A percentile compares a stretch with the other conserved stretches of the same genome.
Conservation (phyloP, 23 tunicate species). For the Halocynthia roretzi region DNA sequence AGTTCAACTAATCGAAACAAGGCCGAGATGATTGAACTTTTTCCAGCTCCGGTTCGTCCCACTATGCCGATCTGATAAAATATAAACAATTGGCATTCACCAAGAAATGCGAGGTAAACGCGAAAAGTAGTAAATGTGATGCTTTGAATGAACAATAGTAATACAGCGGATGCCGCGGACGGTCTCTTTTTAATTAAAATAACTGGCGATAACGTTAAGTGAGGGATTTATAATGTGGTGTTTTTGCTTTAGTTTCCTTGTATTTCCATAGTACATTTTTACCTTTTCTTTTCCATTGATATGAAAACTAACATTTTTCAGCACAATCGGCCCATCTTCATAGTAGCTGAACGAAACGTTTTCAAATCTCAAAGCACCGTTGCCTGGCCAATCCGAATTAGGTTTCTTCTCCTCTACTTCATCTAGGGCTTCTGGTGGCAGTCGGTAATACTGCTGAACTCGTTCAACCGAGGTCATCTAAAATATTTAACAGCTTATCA, state of each 20-base stretch:
- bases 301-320: slow-evolving; percentile 26
- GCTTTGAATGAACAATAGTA: too few relatives aligned
- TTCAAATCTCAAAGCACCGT: slow-evolving; percentile 37
- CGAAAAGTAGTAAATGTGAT: too few relatives aligned
- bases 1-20: slow-evolving; percentile 46
- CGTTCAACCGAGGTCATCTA: slow-evolving; percentile 97
- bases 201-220: too few relatives aligned
- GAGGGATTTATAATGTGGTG: too few relatives aligned
- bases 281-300: slow-evolving; percentile 62
- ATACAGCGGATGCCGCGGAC: too few relatives aligned
- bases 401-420: neutral
- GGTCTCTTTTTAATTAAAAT: too few relatives aligned
- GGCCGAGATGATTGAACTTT: slow-evolving; percentile 61
- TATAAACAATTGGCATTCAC: neutral
- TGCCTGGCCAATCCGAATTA: slow-evolving; percentile 44
- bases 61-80: slow-evolving; percentile 53
- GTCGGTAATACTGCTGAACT: slow-evolving; percentile 53
- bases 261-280: too few relatives aligned
- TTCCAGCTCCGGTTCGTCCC: slow-evolving; percentile 83
- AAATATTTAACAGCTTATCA: too few relatives aligned
- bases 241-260: too few relatives aligned
- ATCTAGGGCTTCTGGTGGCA: slow-evolving; percentile 38
- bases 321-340: slow-evolving; percentile 48
- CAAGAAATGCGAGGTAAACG: too few relatives aligned
- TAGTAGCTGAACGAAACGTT: slow-evolving; percentile 53